Evolutionary conservation across 2,797 vertebrate genomes (phyloP).

Genomic region (Artibeus lituratus): DNA sequence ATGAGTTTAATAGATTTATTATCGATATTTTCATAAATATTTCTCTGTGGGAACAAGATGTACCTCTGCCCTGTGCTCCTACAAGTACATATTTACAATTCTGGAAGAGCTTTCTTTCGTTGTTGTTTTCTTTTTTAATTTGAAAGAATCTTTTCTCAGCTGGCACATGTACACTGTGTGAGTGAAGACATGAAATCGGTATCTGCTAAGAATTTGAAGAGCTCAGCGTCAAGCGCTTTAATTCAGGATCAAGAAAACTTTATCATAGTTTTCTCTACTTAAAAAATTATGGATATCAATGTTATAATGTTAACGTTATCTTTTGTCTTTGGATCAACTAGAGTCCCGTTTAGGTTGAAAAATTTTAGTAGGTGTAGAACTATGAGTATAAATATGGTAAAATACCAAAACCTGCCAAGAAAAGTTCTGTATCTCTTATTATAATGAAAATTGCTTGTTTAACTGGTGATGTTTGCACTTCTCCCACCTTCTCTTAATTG

Average conservation of each 20-base stretch:
- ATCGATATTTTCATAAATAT: constrained; percentile 1
- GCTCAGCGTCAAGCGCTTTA: neutral
- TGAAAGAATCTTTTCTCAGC: constrained; percentile 36
- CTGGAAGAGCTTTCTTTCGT: neutral
- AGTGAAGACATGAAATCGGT: constrained; percentile 21
- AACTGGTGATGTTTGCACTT: neutral
- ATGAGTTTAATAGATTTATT: neutral
- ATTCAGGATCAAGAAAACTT: neutral
- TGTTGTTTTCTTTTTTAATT: neutral
- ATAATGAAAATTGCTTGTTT: neutral
- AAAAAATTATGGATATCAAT: neutral
- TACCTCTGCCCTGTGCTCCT: neutral
- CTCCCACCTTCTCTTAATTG: neutral
- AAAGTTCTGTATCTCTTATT: neutral
- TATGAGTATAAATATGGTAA: constrained; percentile 17
- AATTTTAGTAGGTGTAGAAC: neutral
- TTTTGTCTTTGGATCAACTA: neutral
- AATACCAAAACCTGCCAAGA: neutral
- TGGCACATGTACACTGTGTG: neutral
- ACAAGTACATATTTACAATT: neutral
- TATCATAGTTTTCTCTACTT: neutral
- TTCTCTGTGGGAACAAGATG: neutral
- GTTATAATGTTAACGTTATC: neutral
- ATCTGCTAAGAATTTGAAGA: neutral
- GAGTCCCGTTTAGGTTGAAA: neutral